Conservation (phyloP, 2,113 vertebrate species). For the Saimiri boliviensis region DNA sequence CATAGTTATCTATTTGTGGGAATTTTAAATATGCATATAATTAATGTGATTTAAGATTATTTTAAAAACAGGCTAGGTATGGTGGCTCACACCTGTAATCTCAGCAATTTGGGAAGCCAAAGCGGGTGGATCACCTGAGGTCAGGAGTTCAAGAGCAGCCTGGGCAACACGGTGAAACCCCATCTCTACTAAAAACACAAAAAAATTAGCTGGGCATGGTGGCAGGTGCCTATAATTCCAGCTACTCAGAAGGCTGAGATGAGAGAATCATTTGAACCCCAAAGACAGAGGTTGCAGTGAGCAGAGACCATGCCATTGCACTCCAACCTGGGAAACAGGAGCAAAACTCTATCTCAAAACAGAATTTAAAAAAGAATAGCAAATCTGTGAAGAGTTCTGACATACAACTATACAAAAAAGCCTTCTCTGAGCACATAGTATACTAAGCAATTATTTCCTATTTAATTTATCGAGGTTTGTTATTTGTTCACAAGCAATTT, state of each 20-base stretch:
- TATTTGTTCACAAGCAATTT: background rate
- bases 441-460: background rate
- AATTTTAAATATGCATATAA: conserved; percentile 12
- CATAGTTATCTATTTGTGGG: background rate
- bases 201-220: too few species aligned
- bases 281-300: too few species aligned
- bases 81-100: too few species aligned
- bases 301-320: background rate
- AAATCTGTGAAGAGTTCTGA: background rate
- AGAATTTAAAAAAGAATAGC: background rate
- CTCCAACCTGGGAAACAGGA: background rate
- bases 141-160: too few species aligned
- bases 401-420: background rate
- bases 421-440: background rate
- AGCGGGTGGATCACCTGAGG: too few species aligned
- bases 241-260: too few species aligned
- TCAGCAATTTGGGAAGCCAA: too few species aligned
- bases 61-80: background rate
- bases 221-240: too few species aligned
- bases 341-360: background rate
- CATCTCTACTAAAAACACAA: too few species aligned
- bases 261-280: too few species aligned
- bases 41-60: background rate
- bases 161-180: too few species aligned
- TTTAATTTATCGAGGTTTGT: background rate